phyloP scores from a whole-genome alignment of 2,797 vertebrate species.

The Eospalax fontanierii region DNA sequence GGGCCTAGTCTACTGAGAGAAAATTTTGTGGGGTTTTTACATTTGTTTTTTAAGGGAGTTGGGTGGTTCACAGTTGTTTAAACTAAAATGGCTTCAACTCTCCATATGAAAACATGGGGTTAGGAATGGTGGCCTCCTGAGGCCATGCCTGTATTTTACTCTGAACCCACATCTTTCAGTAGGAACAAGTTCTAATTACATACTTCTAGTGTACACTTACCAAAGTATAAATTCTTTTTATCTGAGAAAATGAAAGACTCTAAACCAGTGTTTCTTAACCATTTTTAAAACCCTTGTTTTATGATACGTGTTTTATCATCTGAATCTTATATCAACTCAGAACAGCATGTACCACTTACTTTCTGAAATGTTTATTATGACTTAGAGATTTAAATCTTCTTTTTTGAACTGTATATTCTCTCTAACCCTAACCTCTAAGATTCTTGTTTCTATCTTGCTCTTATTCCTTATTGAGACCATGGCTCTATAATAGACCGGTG shows the following conservation, averaged over 20 bases:
- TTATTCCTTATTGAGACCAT: conserved; percentile 33
- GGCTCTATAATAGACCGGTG: not conserved
- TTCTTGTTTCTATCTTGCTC: not conserved
- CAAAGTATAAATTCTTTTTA: conserved; percentile 34
- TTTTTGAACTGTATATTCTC: not conserved
- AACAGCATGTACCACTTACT: conserved; percentile 1
- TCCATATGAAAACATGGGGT: conserved; percentile 45
- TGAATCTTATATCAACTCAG: conserved; percentile 52
- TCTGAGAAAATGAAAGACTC: conserved; percentile 57
- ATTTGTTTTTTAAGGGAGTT: not conserved
- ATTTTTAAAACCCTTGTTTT: conserved; percentile 27
- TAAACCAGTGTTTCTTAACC: conserved; percentile 53
- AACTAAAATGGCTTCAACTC: conserved; percentile 61
- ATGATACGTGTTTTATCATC: conserved; percentile 63
- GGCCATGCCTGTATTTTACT: conserved; percentile 2
- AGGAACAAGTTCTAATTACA: conserved; percentile 45
- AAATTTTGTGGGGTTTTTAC: not conserved
- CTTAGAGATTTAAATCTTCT: conserved; percentile 17
- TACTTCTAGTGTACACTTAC: conserved; percentile 23
- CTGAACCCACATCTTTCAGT: not conserved
- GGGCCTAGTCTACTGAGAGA: not conserved
- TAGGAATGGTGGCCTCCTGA: not conserved
- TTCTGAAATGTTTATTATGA: conserved; percentile 55
- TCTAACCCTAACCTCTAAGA: not conserved
- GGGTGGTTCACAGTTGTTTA: conserved; percentile 40